Percentiles rank a stretch among this genome's conserved stretches.
Conservation (phyloP, 2,888 invertebrate genomes). For the Tetranychus piercei region DNA sequence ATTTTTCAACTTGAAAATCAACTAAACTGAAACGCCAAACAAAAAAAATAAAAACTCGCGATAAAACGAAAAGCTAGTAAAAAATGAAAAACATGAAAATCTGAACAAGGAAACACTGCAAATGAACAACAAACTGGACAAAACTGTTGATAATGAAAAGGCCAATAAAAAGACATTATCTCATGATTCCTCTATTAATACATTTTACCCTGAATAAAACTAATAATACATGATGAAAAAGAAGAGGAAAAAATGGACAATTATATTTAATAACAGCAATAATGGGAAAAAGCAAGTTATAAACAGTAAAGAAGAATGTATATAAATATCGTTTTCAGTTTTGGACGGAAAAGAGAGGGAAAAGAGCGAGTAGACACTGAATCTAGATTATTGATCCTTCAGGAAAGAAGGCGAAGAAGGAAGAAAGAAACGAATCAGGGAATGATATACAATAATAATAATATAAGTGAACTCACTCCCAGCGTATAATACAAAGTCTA, state of each 20-base stretch:
- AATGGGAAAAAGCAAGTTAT: background rate
- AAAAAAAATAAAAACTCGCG: too few species aligned
- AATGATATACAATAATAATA: background rate
- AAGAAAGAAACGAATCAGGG: background rate
- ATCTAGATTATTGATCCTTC: background rate
- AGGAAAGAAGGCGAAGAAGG: background rate
- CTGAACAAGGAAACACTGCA: too few species aligned
- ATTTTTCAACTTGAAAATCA: too few species aligned
- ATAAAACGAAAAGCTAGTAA: too few species aligned
- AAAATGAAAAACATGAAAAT: too few species aligned
- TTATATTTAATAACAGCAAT: background rate
- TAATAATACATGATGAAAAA: background rate
- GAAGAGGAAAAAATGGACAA: background rate
- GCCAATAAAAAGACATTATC: too few species aligned
- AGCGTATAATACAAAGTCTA: background rate
- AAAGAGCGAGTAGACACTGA: background rate
- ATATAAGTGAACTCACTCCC: background rate
- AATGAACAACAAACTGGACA: too few species aligned
- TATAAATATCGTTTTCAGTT: background rate
- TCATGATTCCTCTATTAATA: background rate
- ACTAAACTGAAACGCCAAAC: too few species aligned
- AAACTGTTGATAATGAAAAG: too few species aligned
- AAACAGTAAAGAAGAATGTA: background rate
- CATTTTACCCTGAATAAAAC: background rate
- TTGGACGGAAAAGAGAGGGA: background rate